phyloP scores from a whole-genome alignment of 2,113 vertebrate species.

The Pionites leucogaster region DNA sequence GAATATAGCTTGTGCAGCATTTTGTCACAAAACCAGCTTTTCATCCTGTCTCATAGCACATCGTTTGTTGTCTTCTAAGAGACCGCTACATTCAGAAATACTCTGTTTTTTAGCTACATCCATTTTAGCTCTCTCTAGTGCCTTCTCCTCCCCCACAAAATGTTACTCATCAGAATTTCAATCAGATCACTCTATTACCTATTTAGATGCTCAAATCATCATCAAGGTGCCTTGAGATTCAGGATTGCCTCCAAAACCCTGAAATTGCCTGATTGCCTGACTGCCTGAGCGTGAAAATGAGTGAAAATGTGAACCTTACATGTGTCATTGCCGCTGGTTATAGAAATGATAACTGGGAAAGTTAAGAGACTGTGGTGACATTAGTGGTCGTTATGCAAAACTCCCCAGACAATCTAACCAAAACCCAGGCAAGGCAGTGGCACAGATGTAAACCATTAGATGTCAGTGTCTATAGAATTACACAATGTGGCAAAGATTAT shows the following conservation, averaged over 20 bases:
- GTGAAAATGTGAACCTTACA: not conserved
- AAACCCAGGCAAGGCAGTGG: not conserved
- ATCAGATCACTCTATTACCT: not conserved
- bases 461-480: not conserved
- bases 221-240: not conserved
- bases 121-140: not conserved
- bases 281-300: not conserved
- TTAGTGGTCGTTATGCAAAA: not conserved
- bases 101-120: not conserved
- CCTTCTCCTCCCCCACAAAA: not conserved
- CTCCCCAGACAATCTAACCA: not conserved
- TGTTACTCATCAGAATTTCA: not conserved
- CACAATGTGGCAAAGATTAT: not conserved
- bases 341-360: not conserved
- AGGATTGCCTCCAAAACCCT: not conserved
- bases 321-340: not conserved
- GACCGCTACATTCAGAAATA: not conserved
- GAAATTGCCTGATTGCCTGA: not conserved
- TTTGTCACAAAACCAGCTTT: not conserved
- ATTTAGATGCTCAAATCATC: not conserved
- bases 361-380: not conserved
- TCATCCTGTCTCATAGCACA: not conserved
- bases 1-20: not conserved
- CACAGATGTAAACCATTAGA: not conserved
- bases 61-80: not conserved